Evolutionary conservation across 2,113 vertebrate genomes (phyloP), one percentile per base, ranked within the genome.

Genomic region (Pollachius pollachius): DNA sequence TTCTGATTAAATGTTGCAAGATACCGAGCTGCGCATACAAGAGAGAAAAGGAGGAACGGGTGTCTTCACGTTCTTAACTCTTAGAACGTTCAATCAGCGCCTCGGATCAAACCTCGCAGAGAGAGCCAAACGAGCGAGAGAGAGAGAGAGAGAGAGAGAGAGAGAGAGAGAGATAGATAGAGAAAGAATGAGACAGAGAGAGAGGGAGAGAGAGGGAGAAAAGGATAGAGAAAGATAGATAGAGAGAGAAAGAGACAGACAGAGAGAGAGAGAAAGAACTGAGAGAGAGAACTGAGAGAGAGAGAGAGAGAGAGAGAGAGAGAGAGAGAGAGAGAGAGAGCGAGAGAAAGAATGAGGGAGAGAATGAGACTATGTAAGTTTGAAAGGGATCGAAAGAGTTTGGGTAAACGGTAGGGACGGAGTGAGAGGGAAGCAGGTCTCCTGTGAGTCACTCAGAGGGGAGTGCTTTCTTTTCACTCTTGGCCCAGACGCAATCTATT

Each of bases 1-100:
- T 82, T 88, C 69, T 82, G 70, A 88, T 88, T 87, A 83, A 82
- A 82, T 67, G 3, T 78, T 75, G 81, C 72, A 81, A 88, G 83
- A 81, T 77, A 71, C 77, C 34, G 52, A 58, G 25, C 66, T 34
- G 23, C 57, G 54, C 41, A 15, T 8, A 11, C 2, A 37, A 3
- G 5, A 5, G 3, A 19, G 19, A 11, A 34, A 79, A 64, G 19
- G 63, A 13, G 72, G 76, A 78, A 73, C 76, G 67, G 74, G 56
- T 19, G 61, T 79, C 81, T 74, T 73, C 70, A 81, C 69, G 21
- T 77, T 72, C 63, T 70, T 72, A 79, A 82, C 69, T 83, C 72
- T 16, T 23, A 23, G 37, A 6, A 0, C 70, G 27, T 34, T 88
- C 83, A 84, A 67, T 81, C 80, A 74, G 66, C 81, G 61, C 75